Conservation (phyloP, 2,888 invertebrate genomes). For the Epistrophe grossulariae region DNA sequence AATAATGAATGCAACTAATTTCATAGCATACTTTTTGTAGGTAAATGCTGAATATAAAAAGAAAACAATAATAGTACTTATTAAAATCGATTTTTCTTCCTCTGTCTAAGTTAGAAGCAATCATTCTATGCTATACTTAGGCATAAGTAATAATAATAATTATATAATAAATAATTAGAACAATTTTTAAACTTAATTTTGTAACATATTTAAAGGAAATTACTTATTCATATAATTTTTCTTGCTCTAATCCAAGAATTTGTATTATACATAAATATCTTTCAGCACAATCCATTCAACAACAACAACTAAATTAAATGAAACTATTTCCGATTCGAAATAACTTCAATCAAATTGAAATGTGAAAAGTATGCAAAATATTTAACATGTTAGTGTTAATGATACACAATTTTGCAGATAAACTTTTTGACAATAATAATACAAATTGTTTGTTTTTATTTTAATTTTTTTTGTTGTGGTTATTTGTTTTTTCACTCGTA, state of each 20-base stretch:
- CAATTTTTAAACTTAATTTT: not conserved
- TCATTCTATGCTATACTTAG: too few relatives aligned
- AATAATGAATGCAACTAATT: too few relatives aligned
- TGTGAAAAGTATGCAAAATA: not conserved
- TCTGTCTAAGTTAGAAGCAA: too few relatives aligned
- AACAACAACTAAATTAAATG: conserved; percentile 35
- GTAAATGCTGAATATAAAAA: not conserved
- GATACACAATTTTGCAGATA: conserved; percentile 13
- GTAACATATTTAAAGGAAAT: not conserved
- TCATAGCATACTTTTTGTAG: too few relatives aligned
- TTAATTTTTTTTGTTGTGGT: not conserved
- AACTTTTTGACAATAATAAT: not conserved
- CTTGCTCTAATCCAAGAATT: not conserved
- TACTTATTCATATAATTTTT: not conserved
- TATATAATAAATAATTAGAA: too few relatives aligned
- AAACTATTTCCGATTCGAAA: conserved; percentile 22
- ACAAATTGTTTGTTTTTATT: too few relatives aligned
- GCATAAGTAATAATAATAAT: too few relatives aligned
- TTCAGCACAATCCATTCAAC: conserved; percentile 24
- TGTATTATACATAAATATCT: not conserved
- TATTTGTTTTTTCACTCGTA: not conserved
- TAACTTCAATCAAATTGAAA: not conserved
- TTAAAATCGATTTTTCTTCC: too few relatives aligned
- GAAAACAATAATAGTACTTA: too few relatives aligned
- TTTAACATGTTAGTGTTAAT: not conserved